A percentile compares a stretch with the other conserved stretches of the same genome.
Conservation (phyloP, 1,140 invertebrate species). For the Trichomalopsis sarcophagae region DNA sequence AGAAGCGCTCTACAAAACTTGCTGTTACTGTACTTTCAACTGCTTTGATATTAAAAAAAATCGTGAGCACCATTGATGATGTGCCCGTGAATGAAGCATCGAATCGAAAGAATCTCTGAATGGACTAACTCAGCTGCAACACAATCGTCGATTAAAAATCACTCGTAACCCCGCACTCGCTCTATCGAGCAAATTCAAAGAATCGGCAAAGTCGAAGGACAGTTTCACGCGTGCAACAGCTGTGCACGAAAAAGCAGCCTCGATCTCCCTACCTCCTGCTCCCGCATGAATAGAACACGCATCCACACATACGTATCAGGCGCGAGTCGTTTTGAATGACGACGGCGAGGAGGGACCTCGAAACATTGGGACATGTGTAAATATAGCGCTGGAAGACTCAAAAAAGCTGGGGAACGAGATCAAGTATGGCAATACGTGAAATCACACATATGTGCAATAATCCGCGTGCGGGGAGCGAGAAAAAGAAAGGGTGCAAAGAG, state of each 20-base stretch:
- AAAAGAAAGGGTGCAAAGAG: neutral
- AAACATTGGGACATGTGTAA: neutral
- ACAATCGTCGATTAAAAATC: neutral
- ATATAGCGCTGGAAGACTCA: neutral
- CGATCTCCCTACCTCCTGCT: neutral
- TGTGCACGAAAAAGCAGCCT: constrained; percentile 10
- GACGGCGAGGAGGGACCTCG: neutral
- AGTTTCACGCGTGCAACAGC: constrained; percentile 17
- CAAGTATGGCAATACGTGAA: neutral
- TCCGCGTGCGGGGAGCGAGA: neutral
- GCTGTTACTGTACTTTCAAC: no score
- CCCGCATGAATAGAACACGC: constrained; percentile 9
- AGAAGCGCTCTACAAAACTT: no score
- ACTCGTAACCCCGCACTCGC: neutral
- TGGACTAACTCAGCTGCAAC: neutral
- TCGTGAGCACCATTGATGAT: no score
- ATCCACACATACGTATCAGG: neutral
- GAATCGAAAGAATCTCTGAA: neutral
- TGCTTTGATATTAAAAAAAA: neutral
- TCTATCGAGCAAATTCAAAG: neutral
- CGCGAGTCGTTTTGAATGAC: neutral
- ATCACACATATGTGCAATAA: neutral
- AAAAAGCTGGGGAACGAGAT: neutral
- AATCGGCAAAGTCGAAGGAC: constrained; percentile 1
- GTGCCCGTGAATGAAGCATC: no score